A percentile compares a stretch with the other conserved stretches of the same genome.
phyloP scores from a whole-genome alignment of 2,113 vertebrate species.

The Silurus asotus region DNA sequence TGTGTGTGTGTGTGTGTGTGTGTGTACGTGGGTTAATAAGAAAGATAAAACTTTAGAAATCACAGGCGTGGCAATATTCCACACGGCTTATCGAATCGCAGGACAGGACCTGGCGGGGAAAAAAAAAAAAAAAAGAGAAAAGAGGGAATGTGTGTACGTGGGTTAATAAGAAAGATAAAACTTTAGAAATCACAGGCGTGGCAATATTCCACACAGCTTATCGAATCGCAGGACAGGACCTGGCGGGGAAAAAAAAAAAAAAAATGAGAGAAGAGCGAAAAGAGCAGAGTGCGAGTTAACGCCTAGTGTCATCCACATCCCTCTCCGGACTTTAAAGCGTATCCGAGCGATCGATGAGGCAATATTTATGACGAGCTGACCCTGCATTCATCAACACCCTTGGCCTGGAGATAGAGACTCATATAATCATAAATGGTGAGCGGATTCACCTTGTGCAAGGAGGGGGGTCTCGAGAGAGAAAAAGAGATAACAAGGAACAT shows the following conservation, averaged over 20 bases:
- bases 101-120: neutral
- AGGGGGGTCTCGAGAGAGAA: slow-evolving; percentile 9
- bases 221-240: neutral
- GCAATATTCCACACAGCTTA: neutral
- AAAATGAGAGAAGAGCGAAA: slow-evolving; percentile 1
- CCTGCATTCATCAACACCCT: slow-evolving; percentile 36
- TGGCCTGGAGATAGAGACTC: slow-evolving; percentile 43
- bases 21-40: slow-evolving; percentile 11
- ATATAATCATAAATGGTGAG: slow-evolving; percentile 52
- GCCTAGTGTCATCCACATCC: slow-evolving; percentile 12
- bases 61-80: neutral
- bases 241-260: neutral
- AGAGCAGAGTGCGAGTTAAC: neutral
- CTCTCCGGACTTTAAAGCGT: slow-evolving; percentile 48
- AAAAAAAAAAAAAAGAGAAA: no score
- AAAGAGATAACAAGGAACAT: neutral
- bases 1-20: neutral
- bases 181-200: neutral
- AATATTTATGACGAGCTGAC: slow-evolving; percentile 41
- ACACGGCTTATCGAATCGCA: slow-evolving; percentile 15
- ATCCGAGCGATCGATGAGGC: slow-evolving; percentile 36
- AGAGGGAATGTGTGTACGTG: slow-evolving; percentile 8
- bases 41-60: slow-evolving; percentile 4
- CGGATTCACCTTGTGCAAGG: slow-evolving; percentile 20
- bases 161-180: slow-evolving; percentile 16